Evolutionary conservation across 2,797 vertebrate species (phyloP).

Genomic region (Antrozous pallidus): DNA sequence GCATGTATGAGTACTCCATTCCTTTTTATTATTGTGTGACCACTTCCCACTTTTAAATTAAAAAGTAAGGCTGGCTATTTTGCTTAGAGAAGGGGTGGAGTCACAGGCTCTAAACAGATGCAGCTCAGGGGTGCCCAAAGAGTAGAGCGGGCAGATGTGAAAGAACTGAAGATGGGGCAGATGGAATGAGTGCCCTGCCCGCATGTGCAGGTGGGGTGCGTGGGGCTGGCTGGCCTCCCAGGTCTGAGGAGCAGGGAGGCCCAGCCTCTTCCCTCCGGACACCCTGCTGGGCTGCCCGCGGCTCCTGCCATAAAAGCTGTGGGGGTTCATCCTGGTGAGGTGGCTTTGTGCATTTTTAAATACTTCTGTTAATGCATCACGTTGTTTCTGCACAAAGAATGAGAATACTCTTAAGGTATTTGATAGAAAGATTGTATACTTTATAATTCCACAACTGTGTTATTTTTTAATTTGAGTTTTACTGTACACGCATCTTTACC

Average conservation of each 20-base stretch:
- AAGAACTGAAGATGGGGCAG: not conserved
- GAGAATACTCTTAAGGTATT: not conserved
- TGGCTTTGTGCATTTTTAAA: not conserved
- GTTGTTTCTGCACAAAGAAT: not conserved
- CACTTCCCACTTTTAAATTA: not conserved
- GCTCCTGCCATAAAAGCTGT: not conserved
- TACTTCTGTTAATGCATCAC: not conserved
- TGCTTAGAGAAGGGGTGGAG: not conserved
- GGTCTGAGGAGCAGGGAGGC: not conserved
- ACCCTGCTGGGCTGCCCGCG: not conserved
- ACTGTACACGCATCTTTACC: not conserved
- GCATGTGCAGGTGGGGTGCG: fast-evolving
- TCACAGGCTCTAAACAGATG: not conserved
- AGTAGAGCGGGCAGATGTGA: not conserved
- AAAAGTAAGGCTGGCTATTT: not conserved
- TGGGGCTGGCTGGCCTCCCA: not conserved
- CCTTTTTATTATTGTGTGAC: not conserved
- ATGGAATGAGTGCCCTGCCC: not conserved
- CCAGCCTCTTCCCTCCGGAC: not conserved
- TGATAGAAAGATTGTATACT: not conserved
- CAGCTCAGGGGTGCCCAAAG: not conserved
- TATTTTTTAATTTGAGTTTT: not conserved
- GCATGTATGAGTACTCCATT: not conserved
- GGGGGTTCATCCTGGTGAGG: not conserved
- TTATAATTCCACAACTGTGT: not conserved